Conservation (phyloP, 2,113 vertebrate species). For the Micronycteris hirsuta region DNA sequence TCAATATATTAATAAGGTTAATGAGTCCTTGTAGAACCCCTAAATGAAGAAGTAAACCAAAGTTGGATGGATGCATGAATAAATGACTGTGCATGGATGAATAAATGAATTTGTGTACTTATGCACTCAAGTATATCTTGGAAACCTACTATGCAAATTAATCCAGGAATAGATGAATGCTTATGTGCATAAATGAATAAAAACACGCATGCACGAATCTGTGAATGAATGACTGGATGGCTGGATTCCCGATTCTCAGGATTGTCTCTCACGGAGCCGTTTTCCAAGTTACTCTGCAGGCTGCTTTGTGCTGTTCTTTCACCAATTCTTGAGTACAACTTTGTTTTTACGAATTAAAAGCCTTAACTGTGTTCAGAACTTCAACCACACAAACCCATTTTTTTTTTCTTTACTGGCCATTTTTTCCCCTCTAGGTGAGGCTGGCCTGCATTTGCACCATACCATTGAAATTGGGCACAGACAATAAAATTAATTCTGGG, state of each 20-base stretch:
- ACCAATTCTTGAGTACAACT: not conserved
- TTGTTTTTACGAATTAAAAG: not conserved
- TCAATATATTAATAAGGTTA: constrained; percentile 59
- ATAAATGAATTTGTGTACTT: constrained; percentile 59
- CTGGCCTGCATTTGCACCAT: not conserved
- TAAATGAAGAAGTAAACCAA: constrained; percentile 48
- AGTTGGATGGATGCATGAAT: constrained; percentile 52
- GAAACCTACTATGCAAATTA: constrained; percentile 58
- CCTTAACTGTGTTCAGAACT: not conserved
- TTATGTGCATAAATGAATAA: constrained; percentile 66
- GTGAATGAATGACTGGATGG: constrained; percentile 38
- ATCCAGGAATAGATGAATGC: constrained; percentile 52
- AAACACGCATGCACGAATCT: constrained; percentile 42
- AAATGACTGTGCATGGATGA: constrained; percentile 55
- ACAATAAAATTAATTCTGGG: not conserved
- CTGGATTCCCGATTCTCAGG: constrained; percentile 12
- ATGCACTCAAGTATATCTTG: constrained; percentile 55
- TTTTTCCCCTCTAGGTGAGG: not conserved
- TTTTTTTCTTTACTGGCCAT: not conserved
- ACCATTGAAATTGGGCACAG: not conserved
- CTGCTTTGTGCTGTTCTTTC: not conserved
- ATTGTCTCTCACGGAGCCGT: not conserved
- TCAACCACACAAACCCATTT: not conserved
- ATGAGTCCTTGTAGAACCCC: constrained; percentile 50
- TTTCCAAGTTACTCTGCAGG: not conserved